phyloP scores from a whole-genome alignment of 2,888 invertebrate species.

The Eristalis tenax region DNA sequence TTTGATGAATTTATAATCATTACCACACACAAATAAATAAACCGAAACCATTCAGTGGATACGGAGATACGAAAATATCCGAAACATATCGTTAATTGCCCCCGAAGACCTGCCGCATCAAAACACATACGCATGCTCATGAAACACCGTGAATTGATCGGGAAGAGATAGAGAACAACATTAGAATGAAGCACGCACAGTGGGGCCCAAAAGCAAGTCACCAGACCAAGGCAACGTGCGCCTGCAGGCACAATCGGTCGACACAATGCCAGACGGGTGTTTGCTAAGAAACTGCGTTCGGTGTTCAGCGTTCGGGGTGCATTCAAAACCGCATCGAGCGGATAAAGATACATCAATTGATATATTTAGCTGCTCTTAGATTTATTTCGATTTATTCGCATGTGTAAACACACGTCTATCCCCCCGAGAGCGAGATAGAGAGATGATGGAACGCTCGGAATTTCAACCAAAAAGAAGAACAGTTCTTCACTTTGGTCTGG shows the following conservation, averaged over 20 bases:
- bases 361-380: conserved; percentile 59
- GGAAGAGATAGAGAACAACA: conserved; percentile 6
- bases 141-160: conserved; percentile 34
- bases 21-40: conserved; percentile 32
- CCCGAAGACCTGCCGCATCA: conserved; percentile 40
- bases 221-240: neutral
- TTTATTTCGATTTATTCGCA: conserved; percentile 35
- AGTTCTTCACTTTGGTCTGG: conserved; percentile 9
- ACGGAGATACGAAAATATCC: conserved; percentile 16
- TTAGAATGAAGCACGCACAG: conserved; percentile 13
- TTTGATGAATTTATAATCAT: conserved; percentile 58
- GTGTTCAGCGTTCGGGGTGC: neutral
- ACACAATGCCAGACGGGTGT: neutral
- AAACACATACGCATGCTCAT: neutral
- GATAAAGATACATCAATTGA: conserved; percentile 32
- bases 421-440: neutral
- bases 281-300: conserved; percentile 58
- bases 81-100: conserved; percentile 51
- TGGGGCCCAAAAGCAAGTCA: conserved; percentile 27
- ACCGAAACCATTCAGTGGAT: neutral
- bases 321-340: conserved; percentile 24
- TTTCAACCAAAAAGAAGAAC: conserved; percentile 20
- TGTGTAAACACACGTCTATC: neutral
- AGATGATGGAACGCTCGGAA: conserved; percentile 20
- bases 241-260: conserved; percentile 5